Conservation (phyloP, 2,888 invertebrate genomes). For the Agrotis puta region DNA sequence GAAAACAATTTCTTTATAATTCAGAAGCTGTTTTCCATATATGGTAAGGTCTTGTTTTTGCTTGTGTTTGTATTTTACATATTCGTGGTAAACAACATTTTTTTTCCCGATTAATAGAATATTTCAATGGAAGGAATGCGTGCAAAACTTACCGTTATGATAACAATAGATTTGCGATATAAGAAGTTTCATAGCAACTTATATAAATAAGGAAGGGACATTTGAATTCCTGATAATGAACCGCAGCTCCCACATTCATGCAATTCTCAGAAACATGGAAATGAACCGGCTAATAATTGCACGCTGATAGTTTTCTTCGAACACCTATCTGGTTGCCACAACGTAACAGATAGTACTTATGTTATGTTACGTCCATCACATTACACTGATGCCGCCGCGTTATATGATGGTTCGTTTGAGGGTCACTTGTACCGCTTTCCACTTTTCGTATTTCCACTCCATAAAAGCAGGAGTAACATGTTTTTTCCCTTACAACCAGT, state of each 20-base stretch:
- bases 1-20: conserved; percentile 36
- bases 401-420: conserved; percentile 50
- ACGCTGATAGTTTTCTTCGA: conserved; percentile 50
- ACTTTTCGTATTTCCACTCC: conserved; percentile 52
- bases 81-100: conserved; percentile 26
- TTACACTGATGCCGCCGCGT: conserved; percentile 37
- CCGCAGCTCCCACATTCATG: conserved; percentile 24
- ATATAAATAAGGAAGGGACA: conserved; percentile 21
- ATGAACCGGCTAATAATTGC: conserved; percentile 43
- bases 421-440: conserved; percentile 51
- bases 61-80: conserved; percentile 1
- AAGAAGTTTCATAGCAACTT: conserved; percentile 18
- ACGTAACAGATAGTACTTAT: conserved; percentile 36
- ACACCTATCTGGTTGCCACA: conserved; percentile 19
- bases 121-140: conserved; percentile 8
- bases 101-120: conserved; percentile 14
- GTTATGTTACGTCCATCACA: conserved; percentile 50
- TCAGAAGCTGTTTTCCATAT: conserved; percentile 4
- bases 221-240: conserved; percentile 21
- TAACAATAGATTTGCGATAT: conserved; percentile 17
- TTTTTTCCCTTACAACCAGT: conserved; percentile 47
- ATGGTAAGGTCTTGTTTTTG: conserved; percentile 9
- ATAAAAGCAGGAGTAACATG: conserved; percentile 43
- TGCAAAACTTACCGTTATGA: conserved; percentile 11
- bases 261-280: conserved; percentile 40